Percentiles rank a stretch among this genome's conserved stretches.
Conservation (phyloP, 2,888 invertebrate genomes). For the Fragum sueziense region DNA sequence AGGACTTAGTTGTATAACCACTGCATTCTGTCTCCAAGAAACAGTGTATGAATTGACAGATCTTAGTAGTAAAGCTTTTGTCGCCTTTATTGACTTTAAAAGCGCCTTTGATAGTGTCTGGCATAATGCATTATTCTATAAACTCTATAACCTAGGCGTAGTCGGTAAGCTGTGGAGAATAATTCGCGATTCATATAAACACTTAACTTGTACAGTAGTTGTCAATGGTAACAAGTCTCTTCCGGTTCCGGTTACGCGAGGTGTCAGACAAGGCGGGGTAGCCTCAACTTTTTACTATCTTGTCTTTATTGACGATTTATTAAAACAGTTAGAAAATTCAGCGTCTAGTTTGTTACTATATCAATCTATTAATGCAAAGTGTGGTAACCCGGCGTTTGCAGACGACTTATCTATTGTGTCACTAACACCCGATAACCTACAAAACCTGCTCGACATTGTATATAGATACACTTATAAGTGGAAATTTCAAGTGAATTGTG, state of each 20-base stretch:
- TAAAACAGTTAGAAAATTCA: constrained; percentile 1
- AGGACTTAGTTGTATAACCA: constrained; percentile 20
- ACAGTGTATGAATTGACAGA: constrained; percentile 15
- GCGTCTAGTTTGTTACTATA: not conserved
- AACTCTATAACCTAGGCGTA: constrained; percentile 17
- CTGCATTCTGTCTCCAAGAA: constrained; percentile 29
- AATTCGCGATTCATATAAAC: not conserved
- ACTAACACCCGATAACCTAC: not conserved
- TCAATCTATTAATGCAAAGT: not conserved
- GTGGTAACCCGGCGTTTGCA: constrained; percentile 25
- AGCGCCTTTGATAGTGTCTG: constrained; percentile 30
- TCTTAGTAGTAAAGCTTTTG: not conserved
- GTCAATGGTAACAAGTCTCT: not conserved
- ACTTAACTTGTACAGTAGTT: constrained; percentile 9
- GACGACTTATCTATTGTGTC: constrained; percentile 21
- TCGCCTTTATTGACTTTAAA: constrained; percentile 14
- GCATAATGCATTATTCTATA: constrained; percentile 22
- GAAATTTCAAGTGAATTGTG: constrained; percentile 18
- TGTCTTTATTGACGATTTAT: constrained; percentile 11
- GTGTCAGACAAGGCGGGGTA: constrained; percentile 29
- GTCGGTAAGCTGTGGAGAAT: constrained; percentile 9
- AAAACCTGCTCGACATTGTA: constrained; percentile 16
- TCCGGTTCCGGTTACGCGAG: not conserved
- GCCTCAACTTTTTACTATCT: constrained; percentile 22
- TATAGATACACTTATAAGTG: constrained; percentile 10